These are phyloP conservation scores for Furnarius figulus DNA, from an alignment of 2,113 vertebrate genomes.

Conservation along the genomic window DNA sequence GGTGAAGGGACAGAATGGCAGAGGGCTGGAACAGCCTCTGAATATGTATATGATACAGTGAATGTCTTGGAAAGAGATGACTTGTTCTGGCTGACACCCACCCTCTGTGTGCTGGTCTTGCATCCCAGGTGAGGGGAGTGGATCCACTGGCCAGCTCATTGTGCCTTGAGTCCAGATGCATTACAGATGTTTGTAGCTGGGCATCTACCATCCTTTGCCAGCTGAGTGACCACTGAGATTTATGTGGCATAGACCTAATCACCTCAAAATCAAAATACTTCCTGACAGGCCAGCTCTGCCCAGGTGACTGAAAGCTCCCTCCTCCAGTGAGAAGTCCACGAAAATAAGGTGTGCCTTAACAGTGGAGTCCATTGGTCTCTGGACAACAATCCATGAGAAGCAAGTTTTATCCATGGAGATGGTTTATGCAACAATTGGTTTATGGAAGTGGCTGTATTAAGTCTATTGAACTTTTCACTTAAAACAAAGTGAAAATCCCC, in stretches of 20 bases:
- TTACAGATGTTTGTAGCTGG: background rate
- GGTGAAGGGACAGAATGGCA: background rate
- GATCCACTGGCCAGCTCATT: background rate
- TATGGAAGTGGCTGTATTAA: background rate
- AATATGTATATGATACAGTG: background rate
- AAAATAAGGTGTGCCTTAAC: background rate
- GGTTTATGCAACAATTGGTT: background rate
- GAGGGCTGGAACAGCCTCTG: background rate
- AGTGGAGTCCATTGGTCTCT: background rate
- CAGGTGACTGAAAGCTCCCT: background rate
- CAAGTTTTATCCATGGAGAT: background rate
- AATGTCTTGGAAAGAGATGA: background rate
- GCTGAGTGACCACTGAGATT: background rate
- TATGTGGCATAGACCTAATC: background rate
- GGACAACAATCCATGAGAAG: background rate
- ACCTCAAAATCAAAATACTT: background rate
- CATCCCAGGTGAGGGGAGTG: background rate
- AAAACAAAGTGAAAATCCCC: background rate
- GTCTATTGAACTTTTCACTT: background rate
- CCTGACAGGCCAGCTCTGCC: background rate
- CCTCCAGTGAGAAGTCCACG: background rate
- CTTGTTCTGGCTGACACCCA: background rate
- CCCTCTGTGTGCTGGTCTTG: rapidly evolving
- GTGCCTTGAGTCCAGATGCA: rapidly evolving
- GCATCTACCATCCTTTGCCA: background rate